Conservation (phyloP, 2,888 invertebrate genomes). For the Subacronicta megacephala region DNA sequence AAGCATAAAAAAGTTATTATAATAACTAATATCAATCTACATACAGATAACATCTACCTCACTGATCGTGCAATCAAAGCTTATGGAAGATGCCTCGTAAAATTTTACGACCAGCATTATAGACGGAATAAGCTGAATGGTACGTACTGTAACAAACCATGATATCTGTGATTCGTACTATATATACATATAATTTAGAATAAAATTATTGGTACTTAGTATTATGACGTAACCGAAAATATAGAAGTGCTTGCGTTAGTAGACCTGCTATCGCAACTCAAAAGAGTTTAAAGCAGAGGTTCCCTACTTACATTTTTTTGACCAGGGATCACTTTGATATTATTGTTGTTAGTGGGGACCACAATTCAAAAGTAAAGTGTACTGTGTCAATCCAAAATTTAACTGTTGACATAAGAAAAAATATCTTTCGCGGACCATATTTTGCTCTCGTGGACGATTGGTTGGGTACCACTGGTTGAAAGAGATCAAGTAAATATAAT, state of each 20-base stretch:
- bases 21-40: slow-evolving; percentile 50
- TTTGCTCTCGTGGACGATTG: no score
- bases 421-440: no score
- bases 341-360: no score
- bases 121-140: slow-evolving; percentile 71
- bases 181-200: slow-evolving; percentile 60
- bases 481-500: slow-evolving; percentile 53
- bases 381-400: no score
- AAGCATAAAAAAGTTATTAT: slow-evolving; percentile 36
- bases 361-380: no score
- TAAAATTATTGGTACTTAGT: slow-evolving; percentile 56
- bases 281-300: slow-evolving; percentile 36
- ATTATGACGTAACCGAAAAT: slow-evolving; percentile 48
- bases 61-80: slow-evolving; percentile 73
- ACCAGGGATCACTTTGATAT: no score
- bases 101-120: slow-evolving; percentile 79
- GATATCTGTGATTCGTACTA: slow-evolving; percentile 68
- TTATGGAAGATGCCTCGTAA: slow-evolving; percentile 79
- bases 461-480: no score
- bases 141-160: slow-evolving; percentile 68
- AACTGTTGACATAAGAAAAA: no score
- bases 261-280: slow-evolving; percentile 25
- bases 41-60: slow-evolving; percentile 54
- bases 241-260: slow-evolving; percentile 40
- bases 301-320: no score